These are phyloP conservation scores for Thamnaconus septentrionalis DNA, from an alignment of 2,113 vertebrate species.

Conservation along the genomic window DNA sequence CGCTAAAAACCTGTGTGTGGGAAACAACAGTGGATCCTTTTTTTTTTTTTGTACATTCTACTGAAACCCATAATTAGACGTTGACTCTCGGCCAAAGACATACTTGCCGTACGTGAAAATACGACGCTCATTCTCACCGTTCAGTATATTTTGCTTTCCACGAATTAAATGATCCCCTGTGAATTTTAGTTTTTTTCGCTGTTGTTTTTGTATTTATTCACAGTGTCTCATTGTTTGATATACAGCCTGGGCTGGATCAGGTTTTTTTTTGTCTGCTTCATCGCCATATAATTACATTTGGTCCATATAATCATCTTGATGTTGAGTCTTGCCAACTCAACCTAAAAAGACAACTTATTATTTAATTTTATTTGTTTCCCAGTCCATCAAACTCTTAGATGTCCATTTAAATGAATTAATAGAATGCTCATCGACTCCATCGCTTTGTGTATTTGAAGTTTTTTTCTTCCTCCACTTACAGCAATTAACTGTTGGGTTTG, in stretches of 20 bases:
- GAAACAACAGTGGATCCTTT: background rate
- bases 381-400: too few relatives aligned
- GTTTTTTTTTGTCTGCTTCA: too few relatives aligned
- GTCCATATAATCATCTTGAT: too few relatives aligned
- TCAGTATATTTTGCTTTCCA: slow-evolving; percentile 27
- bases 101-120: slow-evolving; percentile 29
- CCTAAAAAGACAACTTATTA: too few relatives aligned
- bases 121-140: slow-evolving; percentile 10
- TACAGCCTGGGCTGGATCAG: background rate
- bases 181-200: slow-evolving; percentile 39
- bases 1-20: slow-evolving; percentile 18
- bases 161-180: slow-evolving; percentile 29
- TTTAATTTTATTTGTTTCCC: too few relatives aligned
- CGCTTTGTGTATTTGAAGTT: too few relatives aligned
- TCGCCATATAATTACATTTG: too few relatives aligned
- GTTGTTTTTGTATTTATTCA: background rate
- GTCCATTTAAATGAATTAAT: too few relatives aligned
- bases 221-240: slow-evolving; percentile 16
- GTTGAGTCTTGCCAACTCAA: too few relatives aligned
- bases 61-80: slow-evolving; percentile 71
- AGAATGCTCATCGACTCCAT: too few relatives aligned
- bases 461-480: too few relatives aligned
- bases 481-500: too few relatives aligned
- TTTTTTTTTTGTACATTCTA: slow-evolving; percentile 57
- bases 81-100: slow-evolving; percentile 70